Conservation (phyloP, 1,140 invertebrate species). For the Phenacoccus solenopsis region DNA sequence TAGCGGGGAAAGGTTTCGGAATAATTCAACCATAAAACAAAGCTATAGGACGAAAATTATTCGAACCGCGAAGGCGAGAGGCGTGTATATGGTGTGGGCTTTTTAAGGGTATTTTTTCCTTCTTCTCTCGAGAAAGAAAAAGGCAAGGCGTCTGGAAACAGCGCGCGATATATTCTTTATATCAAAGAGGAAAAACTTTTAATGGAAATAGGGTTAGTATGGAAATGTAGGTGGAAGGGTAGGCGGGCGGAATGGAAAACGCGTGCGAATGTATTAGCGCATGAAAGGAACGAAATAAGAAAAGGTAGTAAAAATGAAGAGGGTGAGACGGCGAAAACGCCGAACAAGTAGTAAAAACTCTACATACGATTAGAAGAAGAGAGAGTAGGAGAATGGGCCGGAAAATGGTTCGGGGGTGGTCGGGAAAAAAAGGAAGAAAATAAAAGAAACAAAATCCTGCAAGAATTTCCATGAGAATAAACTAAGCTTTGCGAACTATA, state of each 20-base stretch:
- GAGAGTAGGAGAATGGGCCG: background rate
- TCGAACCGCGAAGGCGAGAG: too few species aligned
- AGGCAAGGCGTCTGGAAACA: too few species aligned
- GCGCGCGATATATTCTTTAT: too few species aligned
- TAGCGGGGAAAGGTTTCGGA: too few species aligned
- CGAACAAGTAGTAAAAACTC: background rate
- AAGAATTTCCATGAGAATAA: background rate
- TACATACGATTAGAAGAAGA: background rate
- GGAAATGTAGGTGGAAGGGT: background rate
- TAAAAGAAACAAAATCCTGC: background rate
- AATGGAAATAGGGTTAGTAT: slow-evolving; percentile 2
- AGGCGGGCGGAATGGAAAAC: background rate
- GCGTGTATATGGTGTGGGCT: too few species aligned
- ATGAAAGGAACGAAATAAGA: too few species aligned
- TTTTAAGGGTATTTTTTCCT: too few species aligned
- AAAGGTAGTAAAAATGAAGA: background rate
- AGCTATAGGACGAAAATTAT: too few species aligned
- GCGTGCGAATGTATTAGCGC: too few species aligned
- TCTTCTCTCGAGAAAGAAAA: too few species aligned
- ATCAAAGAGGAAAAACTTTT: background rate
- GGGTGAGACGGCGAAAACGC: background rate
- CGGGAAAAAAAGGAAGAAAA: background rate
- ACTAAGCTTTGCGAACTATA: background rate
- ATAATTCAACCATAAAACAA: too few species aligned
- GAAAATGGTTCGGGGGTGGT: background rate